Evolutionary conservation across 2,113 vertebrate species (phyloP), one percentile per base, ranked within the genome.

Genomic region (Caranx melampygus): DNA sequence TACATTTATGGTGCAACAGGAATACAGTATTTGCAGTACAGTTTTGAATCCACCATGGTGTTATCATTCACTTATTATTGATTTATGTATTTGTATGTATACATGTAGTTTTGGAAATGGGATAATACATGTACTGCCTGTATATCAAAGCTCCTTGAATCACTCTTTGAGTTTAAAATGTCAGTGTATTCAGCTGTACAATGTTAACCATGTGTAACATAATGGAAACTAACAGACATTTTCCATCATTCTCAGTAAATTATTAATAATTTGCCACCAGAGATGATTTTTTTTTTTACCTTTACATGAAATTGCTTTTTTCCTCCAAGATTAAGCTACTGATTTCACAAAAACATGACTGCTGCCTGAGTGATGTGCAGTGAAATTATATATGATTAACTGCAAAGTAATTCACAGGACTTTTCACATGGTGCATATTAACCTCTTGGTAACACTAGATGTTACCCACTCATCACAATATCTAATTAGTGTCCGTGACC

Each of bases 281-380:
- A 55, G 3, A 44, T 31, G 74, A 69, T 21, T 21, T 11, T 49
- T 16, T 7, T 4, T 47, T 20, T 77, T 54, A 83, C 55, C 55
- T 73, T 78, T 16, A 61, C 3, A 18, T 9, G 4, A 26, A 69
- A 20, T 18, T 2, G 35, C 26, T 54, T 47, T 62, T 60, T 4
- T 69, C 47, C 63, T 61, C 31, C 18, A 42, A 0, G 1, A 20
- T 76, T 37, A 58, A 68, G 10, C 12, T n/a, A 21, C 10, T n/a
- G 5, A 71, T 14, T 3, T 20, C 18, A 13, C 52, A 60, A 63
- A 61, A 26, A 18, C 1, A 35, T 6, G 26, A 11, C 21, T 21
- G 59, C 34, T 62, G 52, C 20, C 10, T 15, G 18, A 6, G 35
- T 9, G 9, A 57, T 45, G 6, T 37, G 20, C 5, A 37, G 18